A percentile compares a stretch with the other conserved stretches of the same genome.
Conservation (phyloP, 2,113 vertebrate species). For the Malurus alboscapulatus region DNA sequence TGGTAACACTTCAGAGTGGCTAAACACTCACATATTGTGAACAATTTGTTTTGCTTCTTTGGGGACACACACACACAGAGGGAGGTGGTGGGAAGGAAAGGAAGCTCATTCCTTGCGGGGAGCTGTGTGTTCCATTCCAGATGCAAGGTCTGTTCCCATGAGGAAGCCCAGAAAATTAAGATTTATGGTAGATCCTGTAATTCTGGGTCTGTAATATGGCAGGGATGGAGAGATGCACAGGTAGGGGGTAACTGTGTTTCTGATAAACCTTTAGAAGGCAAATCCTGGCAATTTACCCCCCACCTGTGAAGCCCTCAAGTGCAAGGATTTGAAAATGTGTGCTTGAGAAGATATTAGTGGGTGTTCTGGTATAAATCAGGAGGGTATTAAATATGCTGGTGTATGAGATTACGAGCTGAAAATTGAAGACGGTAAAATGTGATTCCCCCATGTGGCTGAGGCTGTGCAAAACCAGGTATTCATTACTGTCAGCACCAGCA, state of each 20-base stretch:
- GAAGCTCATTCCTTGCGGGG: background rate
- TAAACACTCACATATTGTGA: background rate
- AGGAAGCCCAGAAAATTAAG: background rate
- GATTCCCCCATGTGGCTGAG: constrained; percentile 27
- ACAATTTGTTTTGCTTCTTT: background rate
- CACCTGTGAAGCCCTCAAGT: background rate
- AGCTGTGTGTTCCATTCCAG: background rate
- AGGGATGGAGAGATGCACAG: background rate
- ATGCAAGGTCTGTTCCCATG: background rate
- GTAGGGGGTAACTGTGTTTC: background rate
- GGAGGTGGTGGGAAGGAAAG: background rate
- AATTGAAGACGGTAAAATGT: constrained; percentile 29
- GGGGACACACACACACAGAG: rapidly evolving
- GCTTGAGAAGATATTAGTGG: constrained; percentile 19
- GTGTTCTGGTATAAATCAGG: constrained; percentile 43
- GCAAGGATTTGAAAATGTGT: background rate
- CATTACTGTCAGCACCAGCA: constrained; percentile 36
- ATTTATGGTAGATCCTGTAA: background rate
- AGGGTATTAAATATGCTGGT: background rate
- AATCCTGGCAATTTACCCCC: constrained; percentile 14
- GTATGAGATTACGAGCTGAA: constrained; percentile 44
- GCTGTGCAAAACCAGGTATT: constrained; percentile 32
- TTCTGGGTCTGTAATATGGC: background rate
- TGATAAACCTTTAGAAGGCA: constrained; percentile 3
- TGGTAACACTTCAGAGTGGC: background rate